Percentiles rank a stretch among this genome's conserved stretches.
phyloP scores from a whole-genome alignment of 2,797 vertebrate species.

The Chelmon rostratus region DNA sequence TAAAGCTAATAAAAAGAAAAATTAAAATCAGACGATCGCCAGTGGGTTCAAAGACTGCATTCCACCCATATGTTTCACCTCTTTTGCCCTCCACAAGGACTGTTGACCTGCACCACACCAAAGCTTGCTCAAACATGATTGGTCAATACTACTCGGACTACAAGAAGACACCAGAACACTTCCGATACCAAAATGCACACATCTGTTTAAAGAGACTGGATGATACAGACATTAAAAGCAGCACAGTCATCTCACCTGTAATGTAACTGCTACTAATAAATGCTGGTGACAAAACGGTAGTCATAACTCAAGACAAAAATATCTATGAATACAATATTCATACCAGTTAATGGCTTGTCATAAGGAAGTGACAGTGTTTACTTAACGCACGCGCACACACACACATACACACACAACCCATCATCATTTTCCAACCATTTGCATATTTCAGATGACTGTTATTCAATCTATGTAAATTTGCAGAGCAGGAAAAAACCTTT shows the following conservation, averaged over 20 bases:
- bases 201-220: no score
- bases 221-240: background rate
- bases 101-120: no score
- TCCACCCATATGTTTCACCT: no score
- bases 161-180: no score
- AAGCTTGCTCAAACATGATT: no score
- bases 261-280: background rate
- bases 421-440: constrained; percentile 45
- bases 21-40: no score
- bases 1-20: no score
- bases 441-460: constrained; percentile 47
- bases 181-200: no score
- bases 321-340: constrained; percentile 19
- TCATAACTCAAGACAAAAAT: background rate
- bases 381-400: background rate
- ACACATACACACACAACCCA: background rate
- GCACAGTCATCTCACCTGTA: background rate
- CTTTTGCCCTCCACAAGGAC: no score
- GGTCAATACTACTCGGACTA: no score
- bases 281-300: background rate
- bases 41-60: no score
- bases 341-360: constrained; percentile 2
- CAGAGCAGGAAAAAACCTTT: constrained; percentile 16
- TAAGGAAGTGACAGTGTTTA: background rate
- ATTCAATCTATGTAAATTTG: constrained; percentile 49